These are phyloP conservation scores for Danionella dracula DNA, from an alignment of 2,797 vertebrate species.

Conservation along the genomic window DNA sequence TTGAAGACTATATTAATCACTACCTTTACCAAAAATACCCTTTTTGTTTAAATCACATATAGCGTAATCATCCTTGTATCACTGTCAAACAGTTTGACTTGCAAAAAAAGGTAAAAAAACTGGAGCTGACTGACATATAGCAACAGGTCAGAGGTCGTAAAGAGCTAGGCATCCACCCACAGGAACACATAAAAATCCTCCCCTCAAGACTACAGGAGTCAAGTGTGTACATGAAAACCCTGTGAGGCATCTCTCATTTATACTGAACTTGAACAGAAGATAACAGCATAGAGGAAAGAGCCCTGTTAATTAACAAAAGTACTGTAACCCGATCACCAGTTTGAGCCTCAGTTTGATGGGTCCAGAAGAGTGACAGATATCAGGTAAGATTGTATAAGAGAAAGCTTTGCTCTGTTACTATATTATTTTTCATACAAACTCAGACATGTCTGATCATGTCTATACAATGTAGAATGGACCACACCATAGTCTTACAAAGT, in stretches of 20 bases:
- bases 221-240: constrained; percentile 52
- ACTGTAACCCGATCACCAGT: constrained; percentile 29
- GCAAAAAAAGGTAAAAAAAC: constrained; percentile 40
- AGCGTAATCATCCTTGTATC: too few species aligned
- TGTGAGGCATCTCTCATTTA: constrained; percentile 60
- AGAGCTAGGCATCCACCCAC: constrained; percentile 59
- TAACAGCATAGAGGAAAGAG: constrained; percentile 35
- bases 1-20: too few species aligned
- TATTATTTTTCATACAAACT: neutral
- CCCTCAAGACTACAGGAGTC: constrained; percentile 50
- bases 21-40: too few species aligned
- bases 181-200: constrained; percentile 60
- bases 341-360: neutral
- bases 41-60: too few species aligned
- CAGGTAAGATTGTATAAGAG: constrained; percentile 34
- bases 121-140: constrained; percentile 50
- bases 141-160: constrained; percentile 59
- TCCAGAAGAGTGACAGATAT: neutral
- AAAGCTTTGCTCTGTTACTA: neutral
- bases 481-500: neutral
- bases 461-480: neutral
- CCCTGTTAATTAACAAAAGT: constrained; percentile 41
- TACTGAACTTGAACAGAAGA: constrained; percentile 54
- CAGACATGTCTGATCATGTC: neutral
- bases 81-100: too few species aligned